Evolutionary conservation across 92 coral and sea anemone species (phyloP), one percentile per base, ranked within the genome.

Genomic region (Virgularia gustaviana): DNA sequence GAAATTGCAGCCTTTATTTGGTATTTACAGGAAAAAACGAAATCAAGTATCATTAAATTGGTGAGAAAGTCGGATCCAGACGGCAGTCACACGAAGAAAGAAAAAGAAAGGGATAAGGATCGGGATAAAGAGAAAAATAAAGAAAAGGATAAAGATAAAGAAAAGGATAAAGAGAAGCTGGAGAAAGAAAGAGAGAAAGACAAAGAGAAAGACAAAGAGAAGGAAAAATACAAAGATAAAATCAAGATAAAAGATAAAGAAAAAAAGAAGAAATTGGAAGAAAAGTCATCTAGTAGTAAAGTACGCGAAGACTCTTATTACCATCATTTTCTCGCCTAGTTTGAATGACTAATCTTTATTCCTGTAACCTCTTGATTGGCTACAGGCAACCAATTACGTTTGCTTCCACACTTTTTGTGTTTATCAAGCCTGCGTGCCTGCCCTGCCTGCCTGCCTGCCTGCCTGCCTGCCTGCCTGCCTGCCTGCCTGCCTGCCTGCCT

Each of bases 191-290:
- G 72, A 23, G 81, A 79, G 39, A 88, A 84, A 64, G 85, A 78
- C 38, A 89, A 89, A 61, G 85, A 86, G 29, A 85, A 79, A 57
- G 82, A 81, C n/a, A 84, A 79, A 37, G 77, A 80, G 55, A 86
- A 87, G 29, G 72, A 71, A 18, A 82, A 87, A 65, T 52, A 78
- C 27, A 85, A 66, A 2, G 81, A 81, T 53, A 85, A 87, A 81
- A 55, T 57, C 15, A 81, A 82, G 75, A 42, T 70, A 7, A 84
- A 87, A 57, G 88, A 64, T 16, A 87, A 89, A 66, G 88, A 86
- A 49, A 89, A 68, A 33, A 68, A 68, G 22, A 79, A 64, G 15
- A 77, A 80, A 64, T 36, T 15, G 20, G 80, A 73, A 18, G 72
- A 80, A 59, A 71, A 41, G 55, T 68, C 75, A 2, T 47, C 58